Percentiles rank a stretch among this genome's conserved stretches.
These are phyloP conservation scores for Bambusicola thoracicus DNA, from an alignment of 2,113 vertebrate species.

Conservation along the genomic window DNA sequence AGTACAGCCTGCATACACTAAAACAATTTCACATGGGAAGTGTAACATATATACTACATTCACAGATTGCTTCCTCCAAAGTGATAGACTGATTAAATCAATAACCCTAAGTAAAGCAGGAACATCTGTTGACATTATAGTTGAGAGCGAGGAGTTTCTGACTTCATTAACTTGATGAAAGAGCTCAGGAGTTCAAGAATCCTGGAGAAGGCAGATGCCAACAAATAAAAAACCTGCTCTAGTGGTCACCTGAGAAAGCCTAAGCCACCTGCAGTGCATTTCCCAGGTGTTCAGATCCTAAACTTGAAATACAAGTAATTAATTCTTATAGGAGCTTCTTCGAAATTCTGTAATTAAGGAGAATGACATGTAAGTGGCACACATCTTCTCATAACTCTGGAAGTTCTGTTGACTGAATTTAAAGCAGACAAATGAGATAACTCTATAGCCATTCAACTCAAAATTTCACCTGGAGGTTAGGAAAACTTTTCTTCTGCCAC, in stretches of 20 bases:
- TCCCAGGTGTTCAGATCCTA: background rate
- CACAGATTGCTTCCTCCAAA: background rate
- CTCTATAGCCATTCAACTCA: background rate
- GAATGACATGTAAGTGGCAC: background rate
- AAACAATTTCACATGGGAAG: background rate
- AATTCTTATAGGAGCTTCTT: background rate
- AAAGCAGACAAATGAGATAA: background rate
- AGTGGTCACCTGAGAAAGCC: background rate
- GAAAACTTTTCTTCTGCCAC: background rate
- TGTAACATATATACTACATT: background rate
- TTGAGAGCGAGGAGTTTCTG: background rate
- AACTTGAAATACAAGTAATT: background rate
- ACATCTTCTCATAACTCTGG: background rate
- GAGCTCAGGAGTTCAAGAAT: background rate
- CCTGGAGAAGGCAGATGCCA: background rate
- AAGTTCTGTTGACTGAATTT: background rate
- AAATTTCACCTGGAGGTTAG: background rate
- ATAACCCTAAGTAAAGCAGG: background rate
- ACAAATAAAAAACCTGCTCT: background rate
- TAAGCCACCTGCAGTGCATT: background rate
- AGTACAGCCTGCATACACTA: background rate
- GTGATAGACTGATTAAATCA: background rate
- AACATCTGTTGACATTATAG: background rate
- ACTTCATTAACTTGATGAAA: background rate
- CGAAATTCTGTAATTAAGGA: background rate